These are phyloP conservation scores for Thereva nobilitata DNA, from an alignment of 2,888 invertebrate species.

Conservation along the genomic window DNA sequence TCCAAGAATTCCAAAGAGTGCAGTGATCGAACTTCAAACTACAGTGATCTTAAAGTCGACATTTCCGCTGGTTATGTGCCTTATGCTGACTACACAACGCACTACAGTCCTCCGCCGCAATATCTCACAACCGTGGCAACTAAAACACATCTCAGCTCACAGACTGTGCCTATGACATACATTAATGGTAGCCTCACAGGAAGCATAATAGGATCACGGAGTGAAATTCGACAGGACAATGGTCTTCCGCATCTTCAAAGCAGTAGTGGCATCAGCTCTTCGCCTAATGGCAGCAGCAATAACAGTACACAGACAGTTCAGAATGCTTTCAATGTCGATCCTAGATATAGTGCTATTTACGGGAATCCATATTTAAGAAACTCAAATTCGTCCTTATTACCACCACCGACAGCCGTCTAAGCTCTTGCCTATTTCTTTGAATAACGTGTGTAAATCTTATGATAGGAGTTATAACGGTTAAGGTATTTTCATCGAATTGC, in stretches of 20 bases:
- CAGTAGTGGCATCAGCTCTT: constrained; percentile 57
- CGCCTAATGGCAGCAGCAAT: constrained; percentile 52
- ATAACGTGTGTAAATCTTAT: constrained; percentile 23
- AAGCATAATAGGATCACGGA: constrained; percentile 51
- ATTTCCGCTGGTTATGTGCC: constrained; percentile 72
- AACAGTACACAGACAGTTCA: constrained; percentile 37
- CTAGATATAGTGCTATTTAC: constrained; percentile 85
- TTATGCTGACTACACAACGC: constrained; percentile 85
- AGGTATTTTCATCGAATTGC: constrained; percentile 9
- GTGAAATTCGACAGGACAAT: constrained; percentile 51
- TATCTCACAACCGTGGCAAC: constrained; percentile 51
- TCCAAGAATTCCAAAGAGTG: constrained; percentile 58
- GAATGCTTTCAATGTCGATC: constrained; percentile 66
- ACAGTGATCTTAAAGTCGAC: constrained; percentile 89
- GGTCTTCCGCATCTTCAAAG: constrained; percentile 54
- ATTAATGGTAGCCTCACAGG: constrained; percentile 55
- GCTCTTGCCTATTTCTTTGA: constrained; percentile 16
- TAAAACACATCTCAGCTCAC: constrained; percentile 32
- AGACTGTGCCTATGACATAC: constrained; percentile 54
- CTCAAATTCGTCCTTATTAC: constrained; percentile 63
- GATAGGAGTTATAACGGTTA: constrained; percentile 16
- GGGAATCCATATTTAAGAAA: constrained; percentile 84
- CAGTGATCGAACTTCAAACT: constrained; percentile 89
- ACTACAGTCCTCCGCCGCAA: constrained; percentile 80
- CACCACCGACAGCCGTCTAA: constrained; percentile 63